Evolutionary conservation across 2,888 invertebrate species (phyloP), one percentile per base, ranked within the genome.

Genomic region (Psylliodes chrysocephalus): DNA sequence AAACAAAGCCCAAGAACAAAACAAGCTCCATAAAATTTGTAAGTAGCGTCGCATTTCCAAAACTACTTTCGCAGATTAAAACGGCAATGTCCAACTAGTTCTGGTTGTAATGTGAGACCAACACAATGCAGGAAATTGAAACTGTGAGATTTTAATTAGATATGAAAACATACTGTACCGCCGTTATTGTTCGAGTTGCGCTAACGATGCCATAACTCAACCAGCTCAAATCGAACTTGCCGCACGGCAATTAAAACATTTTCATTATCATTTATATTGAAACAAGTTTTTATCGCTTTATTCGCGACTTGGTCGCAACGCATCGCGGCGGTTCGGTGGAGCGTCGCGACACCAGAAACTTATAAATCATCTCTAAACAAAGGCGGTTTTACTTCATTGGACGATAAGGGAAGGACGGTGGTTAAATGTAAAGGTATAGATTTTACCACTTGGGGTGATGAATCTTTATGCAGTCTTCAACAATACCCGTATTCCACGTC

Each of bases 131-230:
- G 73, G 74, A 75, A 75, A 75, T 75, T 74, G 75, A 75, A 75
- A 74, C 74, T 70, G 73, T 68, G 70, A 73, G 74, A 75, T 74
- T 75, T 75, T 74, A 75, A 75, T 75, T 75, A 75, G 75, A 75
- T 75, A 73, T 67, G 73, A 71, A 71, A 70, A 71, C 64, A 60
- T 35, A 61, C 54, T 46, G 55, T 60, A 19, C n/a, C 51, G 70
- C 67, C 70, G 64, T 71, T 71, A 71, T 73, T 75, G 71, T 73
- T 68, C 69, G 67, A 62, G 46, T 54, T 56, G 64, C 67, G 62
- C 68, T 71, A 73, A 71, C 73, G 69, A 71, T 59, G 68, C 69
- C 67, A 67, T 73, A 72, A 71, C 66, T 75, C 73, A 71, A 49
- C 12, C 64, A 67, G 71, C 67, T 71, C 70, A 67, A 70, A 69